phyloP scores from a whole-genome alignment of 35 echinoderm and acorn worm genomes.

The Heliocidaris erythrogramma region DNA sequence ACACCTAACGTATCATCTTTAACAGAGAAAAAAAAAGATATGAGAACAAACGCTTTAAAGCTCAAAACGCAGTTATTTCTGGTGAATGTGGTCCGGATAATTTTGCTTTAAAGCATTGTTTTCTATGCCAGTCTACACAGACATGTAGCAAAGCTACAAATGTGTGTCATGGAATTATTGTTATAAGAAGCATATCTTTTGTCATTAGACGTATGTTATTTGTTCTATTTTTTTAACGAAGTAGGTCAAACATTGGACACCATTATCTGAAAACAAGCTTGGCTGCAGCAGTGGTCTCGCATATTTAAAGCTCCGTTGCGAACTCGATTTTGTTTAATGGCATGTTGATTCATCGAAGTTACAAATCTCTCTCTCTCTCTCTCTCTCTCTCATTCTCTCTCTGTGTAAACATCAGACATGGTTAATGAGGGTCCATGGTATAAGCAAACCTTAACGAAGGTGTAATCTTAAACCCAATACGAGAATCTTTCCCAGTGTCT shows the following conservation, averaged over 20 bases:
- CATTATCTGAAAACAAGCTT: background rate
- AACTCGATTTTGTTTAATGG: constrained; percentile 1
- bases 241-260: background rate
- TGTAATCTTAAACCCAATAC: background rate
- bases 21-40: no score
- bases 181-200: background rate
- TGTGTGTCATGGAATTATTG: no score
- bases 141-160: no score
- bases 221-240: no score
- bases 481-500: background rate
- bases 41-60: no score
- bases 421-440: constrained; percentile 6
- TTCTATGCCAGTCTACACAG: no score
- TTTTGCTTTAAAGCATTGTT: no score
- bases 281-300: background rate
- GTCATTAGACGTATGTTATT: background rate
- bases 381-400: background rate
- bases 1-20: no score
- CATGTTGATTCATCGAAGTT: constrained; percentile 4
- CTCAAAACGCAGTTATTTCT: no score
- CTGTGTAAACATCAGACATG: background rate
- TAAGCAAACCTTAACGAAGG: background rate
- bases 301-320: background rate
- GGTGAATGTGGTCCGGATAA: no score
- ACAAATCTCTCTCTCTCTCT: background rate